Percentiles rank a stretch among this genome's conserved stretches.
Conservation (phyloP, 2,888 invertebrate species). For the Hesperia comma region DNA sequence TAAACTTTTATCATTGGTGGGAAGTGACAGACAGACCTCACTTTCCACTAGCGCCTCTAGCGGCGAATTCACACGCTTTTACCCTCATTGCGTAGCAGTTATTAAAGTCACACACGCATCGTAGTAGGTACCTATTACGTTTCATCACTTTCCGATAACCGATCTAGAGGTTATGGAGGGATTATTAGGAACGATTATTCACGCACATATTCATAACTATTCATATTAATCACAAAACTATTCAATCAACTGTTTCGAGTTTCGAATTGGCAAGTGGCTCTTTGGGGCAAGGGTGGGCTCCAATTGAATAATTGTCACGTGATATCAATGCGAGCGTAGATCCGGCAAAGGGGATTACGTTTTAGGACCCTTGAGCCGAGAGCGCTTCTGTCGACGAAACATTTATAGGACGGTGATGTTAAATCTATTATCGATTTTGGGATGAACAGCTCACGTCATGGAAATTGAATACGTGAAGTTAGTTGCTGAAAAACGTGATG, state of each 20-base stretch:
- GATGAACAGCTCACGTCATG: not conserved
- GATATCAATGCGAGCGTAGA: slow-evolving; percentile 30
- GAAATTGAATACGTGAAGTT: not conserved
- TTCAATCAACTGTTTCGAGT: slow-evolving; percentile 8
- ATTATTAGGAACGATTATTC: too few species aligned
- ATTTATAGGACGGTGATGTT: slow-evolving; percentile 20
- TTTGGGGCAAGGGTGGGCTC: slow-evolving; percentile 16
- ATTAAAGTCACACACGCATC: too few species aligned
- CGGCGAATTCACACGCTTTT: too few species aligned
- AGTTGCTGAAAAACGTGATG: not conserved
- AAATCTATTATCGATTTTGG: slow-evolving; percentile 22
- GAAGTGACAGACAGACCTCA: too few species aligned
- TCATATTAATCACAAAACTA: not conserved
- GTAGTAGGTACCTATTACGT: too few species aligned
- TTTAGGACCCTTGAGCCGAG: slow-evolving; percentile 24
- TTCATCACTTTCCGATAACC: too few species aligned
- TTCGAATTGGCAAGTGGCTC: slow-evolving; percentile 22
- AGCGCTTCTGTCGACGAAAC: slow-evolving; percentile 1
- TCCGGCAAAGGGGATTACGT: slow-evolving; percentile 30
- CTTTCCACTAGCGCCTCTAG: too few species aligned
- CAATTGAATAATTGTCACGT: slow-evolving; percentile 34
- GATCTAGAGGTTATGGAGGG: too few species aligned
- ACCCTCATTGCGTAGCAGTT: too few species aligned
- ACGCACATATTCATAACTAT: too few species aligned
- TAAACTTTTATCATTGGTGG: too few species aligned